Evolutionary conservation across 2,888 invertebrate genomes (phyloP).

Genomic region (Ischnura elegans): DNA sequence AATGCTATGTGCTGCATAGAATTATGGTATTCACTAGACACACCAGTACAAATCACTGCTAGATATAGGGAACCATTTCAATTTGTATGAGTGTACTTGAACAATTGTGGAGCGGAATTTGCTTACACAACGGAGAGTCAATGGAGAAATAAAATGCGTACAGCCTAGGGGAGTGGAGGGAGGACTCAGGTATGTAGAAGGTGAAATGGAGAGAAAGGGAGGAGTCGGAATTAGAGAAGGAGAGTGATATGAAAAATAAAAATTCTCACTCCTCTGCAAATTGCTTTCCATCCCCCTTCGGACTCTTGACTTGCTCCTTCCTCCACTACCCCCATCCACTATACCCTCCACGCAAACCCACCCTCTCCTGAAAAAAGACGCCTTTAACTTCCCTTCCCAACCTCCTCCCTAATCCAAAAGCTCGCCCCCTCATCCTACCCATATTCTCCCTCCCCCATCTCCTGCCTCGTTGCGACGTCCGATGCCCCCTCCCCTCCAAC

Average conservation of each 20-base stretch:
- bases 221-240: conserved; percentile 41
- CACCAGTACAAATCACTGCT: no score
- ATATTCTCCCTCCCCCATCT: not conserved
- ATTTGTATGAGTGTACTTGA: no score
- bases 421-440: not conserved
- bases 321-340: not conserved
- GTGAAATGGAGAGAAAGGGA: not conserved
- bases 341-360: not conserved
- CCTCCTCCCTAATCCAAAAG: conserved; percentile 20
- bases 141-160: not conserved
- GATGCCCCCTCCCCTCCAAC: not conserved
- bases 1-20: no score
- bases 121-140: not conserved
- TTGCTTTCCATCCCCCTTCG: conserved; percentile 65
- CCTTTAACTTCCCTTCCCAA: conserved; percentile 19
- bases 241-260: conserved; percentile 33
- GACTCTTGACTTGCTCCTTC: conserved; percentile 32
- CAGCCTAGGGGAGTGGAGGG: not conserved
- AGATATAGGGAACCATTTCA: no score
- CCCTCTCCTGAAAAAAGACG: not conserved
- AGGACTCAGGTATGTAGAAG: not conserved
- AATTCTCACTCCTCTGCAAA: conserved; percentile 62
- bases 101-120: not conserved
- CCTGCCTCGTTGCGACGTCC: no score
- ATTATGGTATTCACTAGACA: no score